Evolutionary conservation across 1,140 invertebrate genomes (phyloP).

Genomic region (Luehdorfia chinensis): DNA sequence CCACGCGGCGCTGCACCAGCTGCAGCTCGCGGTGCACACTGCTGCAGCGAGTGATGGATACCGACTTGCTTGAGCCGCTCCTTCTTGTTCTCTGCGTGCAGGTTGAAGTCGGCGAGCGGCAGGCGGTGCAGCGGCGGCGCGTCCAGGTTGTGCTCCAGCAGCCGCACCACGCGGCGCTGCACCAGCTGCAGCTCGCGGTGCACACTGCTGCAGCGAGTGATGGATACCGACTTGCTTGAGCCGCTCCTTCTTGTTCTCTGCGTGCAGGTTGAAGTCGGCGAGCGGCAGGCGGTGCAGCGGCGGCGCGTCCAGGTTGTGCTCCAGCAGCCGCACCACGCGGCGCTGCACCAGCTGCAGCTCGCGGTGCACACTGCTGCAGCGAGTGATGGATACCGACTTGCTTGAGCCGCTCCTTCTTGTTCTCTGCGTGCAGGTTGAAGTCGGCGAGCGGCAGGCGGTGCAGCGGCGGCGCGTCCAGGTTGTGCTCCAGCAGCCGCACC

Average conservation of each 20-base stretch:
- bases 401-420: conserved; percentile 68
- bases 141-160: conserved; percentile 78
- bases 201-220: too few species aligned
- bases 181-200: too few species aligned
- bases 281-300: conserved; percentile 75
- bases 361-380: too few species aligned
- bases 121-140: conserved; percentile 72
- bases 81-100: conserved; percentile 72
- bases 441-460: conserved; percentile 75
- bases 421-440: conserved; percentile 78
- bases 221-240: conserved; percentile 67
- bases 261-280: conserved; percentile 78
- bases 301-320: conserved; percentile 74
- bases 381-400: too few species aligned
- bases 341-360: too few species aligned
- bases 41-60: too few species aligned
- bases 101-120: conserved; percentile 78
- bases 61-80: conserved; percentile 67
- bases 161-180: conserved; percentile 49
- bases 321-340: conserved; percentile 67
- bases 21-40: too few species aligned
- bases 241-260: conserved; percentile 65
- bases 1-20: conserved; percentile 57
- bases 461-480: conserved; percentile 69
- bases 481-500: conserved; percentile 73